phyloP scores from a whole-genome alignment of 2,888 invertebrate species.

The Tenthredo amoena region DNA sequence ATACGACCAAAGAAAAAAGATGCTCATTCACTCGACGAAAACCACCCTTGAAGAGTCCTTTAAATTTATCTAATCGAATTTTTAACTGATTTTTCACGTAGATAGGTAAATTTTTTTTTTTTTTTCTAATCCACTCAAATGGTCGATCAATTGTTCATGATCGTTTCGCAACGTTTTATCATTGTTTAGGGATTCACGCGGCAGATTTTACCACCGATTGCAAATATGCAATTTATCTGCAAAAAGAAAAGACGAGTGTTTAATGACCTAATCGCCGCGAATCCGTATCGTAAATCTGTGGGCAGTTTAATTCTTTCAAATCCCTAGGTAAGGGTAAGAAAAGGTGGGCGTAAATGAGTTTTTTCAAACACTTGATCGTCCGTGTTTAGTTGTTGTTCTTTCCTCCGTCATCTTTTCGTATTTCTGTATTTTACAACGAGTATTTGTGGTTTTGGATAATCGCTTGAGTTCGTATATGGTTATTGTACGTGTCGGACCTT shows the following conservation, averaged over 20 bases:
- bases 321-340: background rate
- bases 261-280: background rate
- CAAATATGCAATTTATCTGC: background rate
- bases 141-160: background rate
- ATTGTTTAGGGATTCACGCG: background rate
- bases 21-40: background rate
- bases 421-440: constrained; percentile 18
- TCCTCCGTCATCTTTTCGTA: background rate
- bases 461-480: background rate
- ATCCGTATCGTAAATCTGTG: constrained; percentile 25
- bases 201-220: constrained; percentile 16
- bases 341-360: background rate
- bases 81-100: background rate
- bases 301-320: background rate
- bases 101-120: background rate
- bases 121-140: background rate
- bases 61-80: background rate
- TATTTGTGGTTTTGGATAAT: constrained; percentile 42
- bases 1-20: background rate
- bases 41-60: background rate
- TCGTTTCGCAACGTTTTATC: background rate
- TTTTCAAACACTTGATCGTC: constrained; percentile 2
- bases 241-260: background rate
- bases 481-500: constrained; percentile 21
- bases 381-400: background rate